Evolutionary conservation across 2,797 vertebrate genomes (phyloP).

Genomic region (Spinibarbus caldwelli): DNA sequence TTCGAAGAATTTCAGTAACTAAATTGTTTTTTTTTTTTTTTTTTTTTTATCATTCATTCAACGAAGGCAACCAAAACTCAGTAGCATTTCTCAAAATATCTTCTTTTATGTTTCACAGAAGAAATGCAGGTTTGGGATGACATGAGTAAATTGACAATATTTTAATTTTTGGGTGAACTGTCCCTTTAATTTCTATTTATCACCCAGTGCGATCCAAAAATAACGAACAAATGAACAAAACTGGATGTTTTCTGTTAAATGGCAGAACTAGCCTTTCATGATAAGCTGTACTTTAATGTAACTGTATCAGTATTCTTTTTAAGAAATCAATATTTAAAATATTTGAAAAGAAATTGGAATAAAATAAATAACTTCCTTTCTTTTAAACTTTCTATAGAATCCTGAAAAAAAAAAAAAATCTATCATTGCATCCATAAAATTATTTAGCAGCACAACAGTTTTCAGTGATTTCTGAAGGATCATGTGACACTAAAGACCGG

Average conservation of each 20-base stretch:
- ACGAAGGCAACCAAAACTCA: not conserved
- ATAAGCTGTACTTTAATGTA: not conserved
- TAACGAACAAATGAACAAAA: not conserved
- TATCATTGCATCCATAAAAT: not conserved
- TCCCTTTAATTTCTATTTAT: not conserved
- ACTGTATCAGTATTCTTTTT: not conserved
- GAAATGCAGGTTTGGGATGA: not conserved
- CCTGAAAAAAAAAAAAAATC: too few species aligned
- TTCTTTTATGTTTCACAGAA: not conserved
- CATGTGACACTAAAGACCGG: not conserved
- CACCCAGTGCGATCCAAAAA: not conserved
- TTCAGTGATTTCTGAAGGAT: not conserved
- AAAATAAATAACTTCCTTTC: not conserved
- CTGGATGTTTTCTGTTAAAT: not conserved
- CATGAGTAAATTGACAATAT: not conserved
- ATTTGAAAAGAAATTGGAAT: not conserved
- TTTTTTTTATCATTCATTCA: too few species aligned
- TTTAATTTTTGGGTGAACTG: not conserved
- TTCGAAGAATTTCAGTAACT: not conserved
- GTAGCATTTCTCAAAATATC: not conserved
- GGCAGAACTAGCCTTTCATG: not conserved
- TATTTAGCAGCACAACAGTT: not conserved
- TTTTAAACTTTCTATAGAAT: not conserved
- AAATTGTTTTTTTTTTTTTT: not conserved
- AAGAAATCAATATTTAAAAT: not conserved